Evolutionary conservation across 1,140 invertebrate species (phyloP).

Genomic region (Lasioglossum baleicum): DNA sequence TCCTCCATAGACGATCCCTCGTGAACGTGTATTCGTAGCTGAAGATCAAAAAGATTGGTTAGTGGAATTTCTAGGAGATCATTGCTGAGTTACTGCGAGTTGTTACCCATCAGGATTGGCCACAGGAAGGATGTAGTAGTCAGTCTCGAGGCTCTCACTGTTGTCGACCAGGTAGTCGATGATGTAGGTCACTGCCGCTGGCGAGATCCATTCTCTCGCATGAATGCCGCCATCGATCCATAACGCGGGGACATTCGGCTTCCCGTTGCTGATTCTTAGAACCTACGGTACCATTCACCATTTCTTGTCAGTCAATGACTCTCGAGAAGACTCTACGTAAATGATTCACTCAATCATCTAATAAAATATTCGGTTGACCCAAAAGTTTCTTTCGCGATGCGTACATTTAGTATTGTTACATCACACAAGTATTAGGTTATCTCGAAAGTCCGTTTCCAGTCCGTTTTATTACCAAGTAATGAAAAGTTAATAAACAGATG

Average conservation of each 20-base stretch:
- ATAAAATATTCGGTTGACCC: too few species aligned
- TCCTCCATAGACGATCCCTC: conserved; percentile 83
- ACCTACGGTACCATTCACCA: conserved; percentile 70
- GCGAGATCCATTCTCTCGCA: conserved; percentile 90
- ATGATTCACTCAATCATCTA: too few species aligned
- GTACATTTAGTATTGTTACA: too few species aligned
- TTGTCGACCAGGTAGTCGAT: conserved; percentile 89
- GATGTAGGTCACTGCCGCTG: conserved; percentile 84
- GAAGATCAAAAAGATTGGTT: neutral
- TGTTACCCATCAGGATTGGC: conserved; percentile 84
- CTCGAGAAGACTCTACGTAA: too few species aligned
- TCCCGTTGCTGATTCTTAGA: conserved; percentile 83
- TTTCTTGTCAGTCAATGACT: neutral
- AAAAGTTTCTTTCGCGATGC: too few species aligned
- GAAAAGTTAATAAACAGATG: too few species aligned
- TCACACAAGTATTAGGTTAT: too few species aligned
- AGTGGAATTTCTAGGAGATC: neutral
- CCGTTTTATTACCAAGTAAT: too few species aligned
- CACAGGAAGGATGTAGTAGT: conserved; percentile 82
- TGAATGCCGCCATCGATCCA: conserved; percentile 87
- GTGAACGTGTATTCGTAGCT: conserved; percentile 89
- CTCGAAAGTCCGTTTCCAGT: too few species aligned
- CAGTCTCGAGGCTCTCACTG: conserved; percentile 83
- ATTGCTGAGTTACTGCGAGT: conserved; percentile 42
- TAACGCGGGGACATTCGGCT: conserved; percentile 73